phyloP scores from a whole-genome alignment of 2,113 vertebrate genomes.

The Serranochromis macrocephalus region DNA sequence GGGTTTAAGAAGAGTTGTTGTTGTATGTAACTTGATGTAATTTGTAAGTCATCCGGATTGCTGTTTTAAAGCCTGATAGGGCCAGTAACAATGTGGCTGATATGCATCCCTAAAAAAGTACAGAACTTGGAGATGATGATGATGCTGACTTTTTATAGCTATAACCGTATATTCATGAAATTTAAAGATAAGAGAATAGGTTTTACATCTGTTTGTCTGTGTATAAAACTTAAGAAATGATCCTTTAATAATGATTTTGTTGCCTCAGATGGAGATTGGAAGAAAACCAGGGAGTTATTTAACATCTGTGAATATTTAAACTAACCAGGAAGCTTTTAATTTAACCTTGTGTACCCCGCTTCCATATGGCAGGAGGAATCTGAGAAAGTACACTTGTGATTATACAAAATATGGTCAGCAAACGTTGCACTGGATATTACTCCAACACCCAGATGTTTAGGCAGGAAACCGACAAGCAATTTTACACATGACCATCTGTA shows the following conservation, averaged over 20 bases:
- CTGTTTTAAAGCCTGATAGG: not conserved
- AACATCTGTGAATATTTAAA: not conserved
- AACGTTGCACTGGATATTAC: not conserved
- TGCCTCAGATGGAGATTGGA: not conserved
- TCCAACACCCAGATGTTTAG: constrained; percentile 43
- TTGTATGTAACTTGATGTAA: not conserved
- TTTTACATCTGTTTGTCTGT: not conserved
- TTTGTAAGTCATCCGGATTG: not conserved
- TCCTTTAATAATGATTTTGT: not conserved
- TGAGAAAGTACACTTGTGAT: not conserved
- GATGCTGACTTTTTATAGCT: not conserved
- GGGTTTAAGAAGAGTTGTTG: not conserved
- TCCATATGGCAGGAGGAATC: constrained; percentile 23
- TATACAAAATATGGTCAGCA: constrained; percentile 21
- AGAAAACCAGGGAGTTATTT: not conserved
- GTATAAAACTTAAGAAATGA: not conserved
- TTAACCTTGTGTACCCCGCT: not conserved
- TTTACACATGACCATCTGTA: constrained; percentile 35
- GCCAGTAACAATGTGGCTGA: not conserved
- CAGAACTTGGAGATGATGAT: not conserved
- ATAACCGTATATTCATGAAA: not conserved
- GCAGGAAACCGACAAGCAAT: not conserved
- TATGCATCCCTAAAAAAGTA: not conserved
- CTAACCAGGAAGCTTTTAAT: not conserved
- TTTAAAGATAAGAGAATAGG: not conserved